Percentiles rank a stretch among this genome's conserved stretches.
Conservation (phyloP, 1,140 invertebrate genomes). For the Bombus superbus region DNA sequence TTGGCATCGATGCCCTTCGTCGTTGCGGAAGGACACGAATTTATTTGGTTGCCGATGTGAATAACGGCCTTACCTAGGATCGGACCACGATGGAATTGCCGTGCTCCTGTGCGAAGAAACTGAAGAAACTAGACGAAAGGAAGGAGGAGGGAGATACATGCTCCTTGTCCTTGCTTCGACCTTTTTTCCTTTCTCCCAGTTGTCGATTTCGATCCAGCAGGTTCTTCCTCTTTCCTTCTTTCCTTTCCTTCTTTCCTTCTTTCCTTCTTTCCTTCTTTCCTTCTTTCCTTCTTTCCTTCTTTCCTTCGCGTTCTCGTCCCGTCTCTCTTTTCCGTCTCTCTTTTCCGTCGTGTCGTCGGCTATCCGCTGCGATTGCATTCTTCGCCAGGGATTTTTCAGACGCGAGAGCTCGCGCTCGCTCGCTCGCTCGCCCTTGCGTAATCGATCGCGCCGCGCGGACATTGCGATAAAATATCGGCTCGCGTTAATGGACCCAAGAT, state of each 20-base stretch:
- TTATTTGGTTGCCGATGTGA: slow-evolving; percentile 61
- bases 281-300: background rate
- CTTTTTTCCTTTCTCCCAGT: background rate
- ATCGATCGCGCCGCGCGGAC: slow-evolving; percentile 22
- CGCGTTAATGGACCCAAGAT: slow-evolving; percentile 13
- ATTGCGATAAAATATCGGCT: slow-evolving; percentile 34
- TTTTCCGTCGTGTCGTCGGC: background rate
- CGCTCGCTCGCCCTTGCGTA: slow-evolving; percentile 11
- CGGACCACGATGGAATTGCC: background rate
- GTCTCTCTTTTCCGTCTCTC: background rate
- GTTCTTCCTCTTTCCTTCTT: background rate
- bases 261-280: background rate
- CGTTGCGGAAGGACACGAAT: slow-evolving; percentile 61
- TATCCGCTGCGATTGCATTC: slow-evolving; percentile 20
- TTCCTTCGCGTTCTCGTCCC: background rate
- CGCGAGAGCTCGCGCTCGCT: background rate
- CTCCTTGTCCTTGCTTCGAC: background rate
- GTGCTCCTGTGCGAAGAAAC: background rate
- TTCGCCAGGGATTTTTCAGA: background rate
- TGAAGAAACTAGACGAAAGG: background rate
- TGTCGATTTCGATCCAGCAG: background rate
- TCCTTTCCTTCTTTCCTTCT: background rate
- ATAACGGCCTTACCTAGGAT: slow-evolving; percentile 29
- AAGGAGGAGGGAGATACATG: background rate
- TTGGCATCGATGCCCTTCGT: slow-evolving; percentile 66